Evolutionary conservation across 1,140 invertebrate species (phyloP), one percentile per base, ranked within the genome.

Genomic region (Procambarus virginalis): DNA sequence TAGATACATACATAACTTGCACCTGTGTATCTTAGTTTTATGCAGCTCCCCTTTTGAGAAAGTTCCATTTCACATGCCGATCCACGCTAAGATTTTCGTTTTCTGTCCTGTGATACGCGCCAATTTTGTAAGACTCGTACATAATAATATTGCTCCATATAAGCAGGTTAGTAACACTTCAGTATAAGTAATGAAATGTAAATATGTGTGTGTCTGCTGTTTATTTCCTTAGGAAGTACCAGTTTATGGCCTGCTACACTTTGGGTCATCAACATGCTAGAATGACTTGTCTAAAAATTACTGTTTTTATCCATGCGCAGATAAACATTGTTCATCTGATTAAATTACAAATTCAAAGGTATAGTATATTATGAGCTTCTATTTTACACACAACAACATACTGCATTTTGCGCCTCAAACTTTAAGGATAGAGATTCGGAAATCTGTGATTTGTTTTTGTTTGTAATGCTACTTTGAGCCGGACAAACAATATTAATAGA

Each of bases 21-120:
- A 73, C 68, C 34, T 1, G 34, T 73, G 68, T 73, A 73, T 73
- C 81, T 34, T 68, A 68, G 45, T 68, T 64, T 48, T 68, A 58
- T n/a, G 45, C 48, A n/a, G 85, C 55, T 86, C 77, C 70, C 73
- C 88, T 89, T 84, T 64, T 68, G 88, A 83, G 88, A 89, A 89
- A 64, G 88, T 89, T 84, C 82, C 88, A 89, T 83, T 89, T 84
- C 82, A 89, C 88, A 89, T 89, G 88, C 88, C 88, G 88, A 89
- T 89, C 88, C 88, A 89, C 88, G 88, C 88, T 89, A 82, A 88
- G 45, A 89, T 84, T 89, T 89, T 89, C 81, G 73, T 89, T 89
- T 89, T 89, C 88, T 89, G 88, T 89, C 88, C 88, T 89, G 88
- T 89, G 88, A 89, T 89, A 89, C 88, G 88, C 88, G 88, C 88